Conservation (phyloP, 2,888 invertebrate genomes). For the Strigamia maritima region DNA sequence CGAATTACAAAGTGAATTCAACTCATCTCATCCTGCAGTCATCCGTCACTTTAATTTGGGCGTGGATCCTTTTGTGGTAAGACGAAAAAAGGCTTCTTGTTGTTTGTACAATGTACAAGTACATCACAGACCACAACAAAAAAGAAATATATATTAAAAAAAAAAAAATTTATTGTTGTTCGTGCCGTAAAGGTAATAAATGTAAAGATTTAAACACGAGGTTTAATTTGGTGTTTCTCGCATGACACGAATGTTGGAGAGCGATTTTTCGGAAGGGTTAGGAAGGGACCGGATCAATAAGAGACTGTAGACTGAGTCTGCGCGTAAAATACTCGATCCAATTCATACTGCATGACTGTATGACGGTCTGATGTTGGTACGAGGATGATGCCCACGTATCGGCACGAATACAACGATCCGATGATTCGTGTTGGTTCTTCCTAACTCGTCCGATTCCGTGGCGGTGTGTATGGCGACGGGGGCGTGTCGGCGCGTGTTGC, state of each 20-base stretch:
- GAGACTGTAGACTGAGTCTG: not conserved
- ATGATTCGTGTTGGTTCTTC: not conserved
- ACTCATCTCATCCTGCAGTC: not conserved
- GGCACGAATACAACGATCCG: not conserved
- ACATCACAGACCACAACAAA: not conserved
- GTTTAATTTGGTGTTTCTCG: too few relatives aligned
- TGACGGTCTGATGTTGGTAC: too few relatives aligned
- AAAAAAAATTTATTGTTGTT: too few relatives aligned
- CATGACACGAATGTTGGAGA: not conserved
- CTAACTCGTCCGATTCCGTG: not conserved
- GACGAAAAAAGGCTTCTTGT: not conserved
- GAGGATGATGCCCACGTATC: too few relatives aligned
- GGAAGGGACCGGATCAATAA: constrained; percentile 4
- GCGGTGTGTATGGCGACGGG: constrained; percentile 12
- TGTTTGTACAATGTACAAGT: not conserved
- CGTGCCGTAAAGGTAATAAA: too few relatives aligned
- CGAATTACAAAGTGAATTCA: not conserved
- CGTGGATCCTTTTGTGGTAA: constrained; percentile 19
- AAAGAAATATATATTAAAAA: too few relatives aligned
- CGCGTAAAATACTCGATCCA: not conserved
- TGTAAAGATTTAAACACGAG: too few relatives aligned
- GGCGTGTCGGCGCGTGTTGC: constrained; percentile 6
- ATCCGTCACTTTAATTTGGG: not conserved
- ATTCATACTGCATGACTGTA: too few relatives aligned
- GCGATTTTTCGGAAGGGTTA: not conserved